Evolutionary conservation across 2,797 vertebrate genomes (phyloP).

Genomic region (Coilia nasus): DNA sequence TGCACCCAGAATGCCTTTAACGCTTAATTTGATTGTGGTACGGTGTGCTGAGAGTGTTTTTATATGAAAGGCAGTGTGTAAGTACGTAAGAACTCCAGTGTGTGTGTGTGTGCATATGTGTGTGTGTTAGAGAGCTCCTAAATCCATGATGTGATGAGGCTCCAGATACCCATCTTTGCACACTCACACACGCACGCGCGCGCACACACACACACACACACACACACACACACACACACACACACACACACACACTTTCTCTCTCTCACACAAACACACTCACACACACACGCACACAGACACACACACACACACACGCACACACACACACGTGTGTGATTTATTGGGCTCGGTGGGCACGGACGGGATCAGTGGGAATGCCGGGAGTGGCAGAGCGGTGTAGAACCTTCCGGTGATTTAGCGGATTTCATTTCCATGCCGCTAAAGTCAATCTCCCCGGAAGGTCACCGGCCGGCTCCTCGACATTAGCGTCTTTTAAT

Average conservation of each 20-base stretch:
- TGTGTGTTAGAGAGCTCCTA: not conserved
- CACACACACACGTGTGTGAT: slow-evolving; percentile 61
- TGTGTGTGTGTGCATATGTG: not conserved
- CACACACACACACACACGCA: not conserved
- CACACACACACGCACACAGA: not conserved
- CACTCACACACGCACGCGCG: too few relatives aligned
- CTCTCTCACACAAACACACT: not conserved
- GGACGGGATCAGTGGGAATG: slow-evolving; percentile 66
- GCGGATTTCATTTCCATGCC: slow-evolving; percentile 83
- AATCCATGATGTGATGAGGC: slow-evolving; percentile 46
- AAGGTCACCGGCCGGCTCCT: slow-evolving; percentile 84
- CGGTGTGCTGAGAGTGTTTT: too few relatives aligned
- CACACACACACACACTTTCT: too few relatives aligned
- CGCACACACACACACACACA: too few relatives aligned
- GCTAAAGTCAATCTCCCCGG: slow-evolving; percentile 85
- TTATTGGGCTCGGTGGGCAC: slow-evolving; percentile 69
- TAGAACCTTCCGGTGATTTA: slow-evolving; percentile 79
- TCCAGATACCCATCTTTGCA: slow-evolving; percentile 45
- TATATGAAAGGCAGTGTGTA: too few relatives aligned
- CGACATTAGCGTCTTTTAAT: slow-evolving; percentile 80
- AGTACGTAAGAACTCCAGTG: not conserved
- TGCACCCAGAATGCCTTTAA: not conserved
- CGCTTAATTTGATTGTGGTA: not conserved
- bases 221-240: too few relatives aligned
- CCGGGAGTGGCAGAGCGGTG: slow-evolving; percentile 73